Percentiles rank a stretch among this genome's conserved stretches.
These are phyloP conservation scores for Zaprionus bogoriensis DNA, from an alignment of 2,888 invertebrate genomes.

Conservation along the genomic window DNA sequence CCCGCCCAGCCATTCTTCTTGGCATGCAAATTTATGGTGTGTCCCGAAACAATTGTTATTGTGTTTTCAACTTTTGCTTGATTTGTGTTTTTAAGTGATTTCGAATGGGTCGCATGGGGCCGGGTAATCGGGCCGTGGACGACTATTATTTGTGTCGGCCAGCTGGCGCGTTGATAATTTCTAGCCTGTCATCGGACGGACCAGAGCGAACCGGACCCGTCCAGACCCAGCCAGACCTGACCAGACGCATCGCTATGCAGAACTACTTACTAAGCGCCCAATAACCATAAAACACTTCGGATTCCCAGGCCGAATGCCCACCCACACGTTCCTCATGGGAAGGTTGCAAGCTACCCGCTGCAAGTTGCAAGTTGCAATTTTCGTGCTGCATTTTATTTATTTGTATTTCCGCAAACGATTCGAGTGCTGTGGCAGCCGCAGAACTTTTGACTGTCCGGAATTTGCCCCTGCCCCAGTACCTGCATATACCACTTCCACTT, in stretches of 20 bases:
- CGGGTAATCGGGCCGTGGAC: slow-evolving; percentile 37
- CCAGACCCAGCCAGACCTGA: neutral
- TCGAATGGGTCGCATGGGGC: slow-evolving; percentile 72
- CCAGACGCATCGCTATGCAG: slow-evolving; percentile 14
- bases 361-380: slow-evolving; percentile 36
- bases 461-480: slow-evolving; percentile 14
- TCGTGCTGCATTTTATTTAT: slow-evolving; percentile 64
- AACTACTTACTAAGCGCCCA: slow-evolving; percentile 62
- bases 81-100: slow-evolving; percentile 78
- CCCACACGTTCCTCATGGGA: slow-evolving; percentile 6
- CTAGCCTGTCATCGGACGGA: slow-evolving; percentile 63
- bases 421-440: slow-evolving; percentile 56
- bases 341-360: neutral
- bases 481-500: slow-evolving; percentile 8
- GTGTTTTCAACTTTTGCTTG: slow-evolving; percentile 78
- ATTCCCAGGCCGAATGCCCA: slow-evolving; percentile 23
- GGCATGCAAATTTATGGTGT: slow-evolving; percentile 80
- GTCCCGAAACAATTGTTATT: slow-evolving; percentile 79
- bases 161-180: slow-evolving; percentile 65
- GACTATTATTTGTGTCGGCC: slow-evolving; percentile 56
- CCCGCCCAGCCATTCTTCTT: slow-evolving; percentile 33
- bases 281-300: slow-evolving; percentile 70
- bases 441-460: slow-evolving; percentile 62
- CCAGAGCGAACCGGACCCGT: no score
- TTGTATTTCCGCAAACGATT: slow-evolving; percentile 72